phyloP scores from a whole-genome alignment of 2,888 invertebrate genomes.

The Cryptocephalus primarius region DNA sequence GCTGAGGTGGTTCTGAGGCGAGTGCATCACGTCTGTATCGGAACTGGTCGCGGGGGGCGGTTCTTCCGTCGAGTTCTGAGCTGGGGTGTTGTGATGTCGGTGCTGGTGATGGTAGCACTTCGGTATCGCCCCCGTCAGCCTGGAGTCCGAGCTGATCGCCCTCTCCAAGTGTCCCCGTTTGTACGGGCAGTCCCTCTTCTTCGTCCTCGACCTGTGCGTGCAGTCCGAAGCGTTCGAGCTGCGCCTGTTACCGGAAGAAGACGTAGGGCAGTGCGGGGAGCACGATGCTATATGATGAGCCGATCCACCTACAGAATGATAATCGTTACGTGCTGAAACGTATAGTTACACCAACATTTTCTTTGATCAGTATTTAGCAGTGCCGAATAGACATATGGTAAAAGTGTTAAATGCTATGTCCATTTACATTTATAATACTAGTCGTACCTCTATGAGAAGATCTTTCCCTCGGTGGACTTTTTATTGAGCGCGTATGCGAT shows the following conservation, averaged over 20 bases:
- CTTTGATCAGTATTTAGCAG: too few species aligned
- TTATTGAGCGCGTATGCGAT: conserved; percentile 25
- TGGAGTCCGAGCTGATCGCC: conserved; percentile 33
- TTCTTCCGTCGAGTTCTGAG: conserved; percentile 27
- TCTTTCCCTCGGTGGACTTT: too few species aligned
- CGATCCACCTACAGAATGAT: conserved; percentile 22
- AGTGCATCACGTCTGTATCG: conserved; percentile 26
- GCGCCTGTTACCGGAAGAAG: conserved; percentile 23
- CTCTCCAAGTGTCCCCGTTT: conserved; percentile 28
- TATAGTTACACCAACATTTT: too few species aligned
- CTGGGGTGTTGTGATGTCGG: conserved; percentile 12
- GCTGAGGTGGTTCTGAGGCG: too few species aligned
- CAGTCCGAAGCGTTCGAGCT: conserved; percentile 39
- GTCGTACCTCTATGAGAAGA: too few species aligned
- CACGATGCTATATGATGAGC: conserved; percentile 26
- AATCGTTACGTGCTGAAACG: not conserved
- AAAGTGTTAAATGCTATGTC: too few species aligned
- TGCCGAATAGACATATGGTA: too few species aligned
- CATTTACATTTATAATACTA: too few species aligned
- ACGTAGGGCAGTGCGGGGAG: conserved; percentile 17
- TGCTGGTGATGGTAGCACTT: conserved; percentile 18
- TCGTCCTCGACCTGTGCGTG: conserved; percentile 26
- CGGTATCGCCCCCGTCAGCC: conserved; percentile 28
- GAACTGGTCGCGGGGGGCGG: conserved; percentile 24
- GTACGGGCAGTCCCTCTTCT: conserved; percentile 26